Percentiles rank a stretch among this genome's conserved stretches.
Conservation (phyloP, 2,888 invertebrate species). For the Branchipolynoe longqiensis region DNA sequence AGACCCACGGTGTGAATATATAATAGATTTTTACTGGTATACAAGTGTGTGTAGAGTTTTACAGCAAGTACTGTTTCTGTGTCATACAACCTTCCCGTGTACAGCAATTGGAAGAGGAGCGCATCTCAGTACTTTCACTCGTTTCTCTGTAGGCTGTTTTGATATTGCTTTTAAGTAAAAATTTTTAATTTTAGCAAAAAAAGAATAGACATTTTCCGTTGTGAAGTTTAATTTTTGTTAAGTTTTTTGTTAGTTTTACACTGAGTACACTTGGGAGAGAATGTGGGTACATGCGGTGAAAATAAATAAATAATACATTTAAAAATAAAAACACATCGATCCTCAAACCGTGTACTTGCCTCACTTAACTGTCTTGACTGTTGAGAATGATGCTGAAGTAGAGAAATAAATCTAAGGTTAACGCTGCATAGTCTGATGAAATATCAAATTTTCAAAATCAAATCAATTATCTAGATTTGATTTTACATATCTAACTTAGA, state of each 20-base stretch:
- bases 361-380: conserved; percentile 18
- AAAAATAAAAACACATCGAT: neutral
- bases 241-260: conserved; percentile 9
- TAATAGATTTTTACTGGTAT: conserved; percentile 28
- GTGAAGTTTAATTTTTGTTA: too few species aligned
- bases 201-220: too few species aligned
- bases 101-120: conserved; percentile 34
- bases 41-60: conserved; percentile 54
- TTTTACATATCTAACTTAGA: too few species aligned
- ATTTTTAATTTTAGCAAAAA: too few species aligned
- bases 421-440: too few species aligned
- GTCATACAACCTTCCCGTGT: too few species aligned
- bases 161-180: conserved; percentile 42
- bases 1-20: conserved; percentile 30
- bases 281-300: conserved; percentile 27
- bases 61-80: conserved; percentile 25
- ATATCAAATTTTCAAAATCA: too few species aligned
- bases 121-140: conserved; percentile 29
- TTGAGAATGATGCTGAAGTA: neutral
- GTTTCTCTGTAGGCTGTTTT: conserved; percentile 55
- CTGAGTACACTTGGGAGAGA: conserved; percentile 39
- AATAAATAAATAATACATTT: conserved; percentile 16
- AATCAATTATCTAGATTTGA: too few species aligned
- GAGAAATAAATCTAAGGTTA: too few species aligned
- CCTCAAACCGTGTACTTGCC: neutral